These are phyloP conservation scores for Rana temporaria DNA, from an alignment of 2,113 vertebrate genomes.

Conservation along the genomic window DNA sequence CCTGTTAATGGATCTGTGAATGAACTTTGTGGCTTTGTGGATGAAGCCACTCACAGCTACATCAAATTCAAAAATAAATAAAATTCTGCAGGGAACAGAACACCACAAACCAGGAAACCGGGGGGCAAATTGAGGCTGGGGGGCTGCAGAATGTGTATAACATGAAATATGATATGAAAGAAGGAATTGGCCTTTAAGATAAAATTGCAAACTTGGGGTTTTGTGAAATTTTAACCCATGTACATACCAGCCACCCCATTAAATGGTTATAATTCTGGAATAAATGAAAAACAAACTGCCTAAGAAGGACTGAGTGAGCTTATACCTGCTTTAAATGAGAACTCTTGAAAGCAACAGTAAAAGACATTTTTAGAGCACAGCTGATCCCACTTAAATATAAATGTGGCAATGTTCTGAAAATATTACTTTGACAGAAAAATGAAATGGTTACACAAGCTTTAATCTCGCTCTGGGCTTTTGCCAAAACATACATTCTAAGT, in stretches of 20 bases:
- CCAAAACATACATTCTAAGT: conserved; percentile 55
- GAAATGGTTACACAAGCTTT: conserved; percentile 56
- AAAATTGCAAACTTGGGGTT: too few relatives aligned
- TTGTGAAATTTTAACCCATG: too few relatives aligned
- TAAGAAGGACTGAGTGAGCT: not conserved
- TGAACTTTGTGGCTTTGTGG: too few relatives aligned
- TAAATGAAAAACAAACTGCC: not conserved
- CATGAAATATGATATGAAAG: too few relatives aligned
- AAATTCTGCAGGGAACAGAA: too few relatives aligned
- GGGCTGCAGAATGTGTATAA: too few relatives aligned
- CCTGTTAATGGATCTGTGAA: too few relatives aligned
- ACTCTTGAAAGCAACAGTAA: conserved; percentile 25
- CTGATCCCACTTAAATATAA: conserved; percentile 58
- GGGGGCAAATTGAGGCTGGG: too few relatives aligned
- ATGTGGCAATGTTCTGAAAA: conserved; percentile 57
- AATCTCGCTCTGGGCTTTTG: conserved; percentile 48
- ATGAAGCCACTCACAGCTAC: too few relatives aligned
- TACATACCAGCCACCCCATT: not conserved
- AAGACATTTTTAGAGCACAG: conserved; percentile 56
- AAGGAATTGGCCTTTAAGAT: too few relatives aligned
- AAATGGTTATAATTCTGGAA: not conserved
- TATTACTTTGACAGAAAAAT: conserved; percentile 58
- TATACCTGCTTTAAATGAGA: conserved; percentile 28
- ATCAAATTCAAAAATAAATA: too few relatives aligned
- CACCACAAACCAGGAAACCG: too few relatives aligned